Conservation (phyloP, 2,888 invertebrate genomes). For the Cryptophagus acutangulus region DNA sequence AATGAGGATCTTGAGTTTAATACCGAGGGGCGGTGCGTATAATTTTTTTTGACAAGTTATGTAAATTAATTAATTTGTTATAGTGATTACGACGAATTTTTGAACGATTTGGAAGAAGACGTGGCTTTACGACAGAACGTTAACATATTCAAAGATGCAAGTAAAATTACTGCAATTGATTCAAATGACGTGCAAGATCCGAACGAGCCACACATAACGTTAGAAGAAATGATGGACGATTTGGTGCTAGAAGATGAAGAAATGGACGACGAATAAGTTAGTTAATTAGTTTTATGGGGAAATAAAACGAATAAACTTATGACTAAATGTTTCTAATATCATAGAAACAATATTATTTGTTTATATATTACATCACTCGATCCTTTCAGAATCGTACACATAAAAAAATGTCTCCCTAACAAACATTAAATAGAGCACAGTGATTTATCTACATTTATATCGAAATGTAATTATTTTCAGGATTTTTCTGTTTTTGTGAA, state of each 20-base stretch:
- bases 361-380: conserved; percentile 49
- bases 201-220: conserved; percentile 68
- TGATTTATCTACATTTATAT: conserved; percentile 47
- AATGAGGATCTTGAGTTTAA: conserved; percentile 61
- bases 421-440: conserved; percentile 48
- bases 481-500: conserved; percentile 21
- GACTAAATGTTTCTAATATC: conserved; percentile 49
- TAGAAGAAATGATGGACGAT: conserved; percentile 93
- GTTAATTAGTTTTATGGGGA: too few species aligned
- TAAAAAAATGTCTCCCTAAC: conserved; percentile 50
- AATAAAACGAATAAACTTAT: conserved; percentile 30
- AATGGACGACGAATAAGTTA: too few species aligned
- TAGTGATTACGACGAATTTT: conserved; percentile 91
- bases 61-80: conserved; percentile 26
- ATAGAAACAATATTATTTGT: conserved; percentile 50
- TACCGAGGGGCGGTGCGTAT: conserved; percentile 56
- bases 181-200: conserved; percentile 51
- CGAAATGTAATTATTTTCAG: conserved; percentile 36
- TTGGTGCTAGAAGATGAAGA: conserved; percentile 75
- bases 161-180: conserved; percentile 54
- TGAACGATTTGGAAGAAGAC: conserved; percentile 97
- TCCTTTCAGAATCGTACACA: conserved; percentile 49
- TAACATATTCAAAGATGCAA: conserved; percentile 78
- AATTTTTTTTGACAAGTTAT: conserved; percentile 11
- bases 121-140: conserved; percentile 81